A percentile compares a stretch with the other conserved stretches of the same genome.
phyloP scores from a whole-genome alignment of 2,888 invertebrate species.

The Craniophora ligustri region DNA sequence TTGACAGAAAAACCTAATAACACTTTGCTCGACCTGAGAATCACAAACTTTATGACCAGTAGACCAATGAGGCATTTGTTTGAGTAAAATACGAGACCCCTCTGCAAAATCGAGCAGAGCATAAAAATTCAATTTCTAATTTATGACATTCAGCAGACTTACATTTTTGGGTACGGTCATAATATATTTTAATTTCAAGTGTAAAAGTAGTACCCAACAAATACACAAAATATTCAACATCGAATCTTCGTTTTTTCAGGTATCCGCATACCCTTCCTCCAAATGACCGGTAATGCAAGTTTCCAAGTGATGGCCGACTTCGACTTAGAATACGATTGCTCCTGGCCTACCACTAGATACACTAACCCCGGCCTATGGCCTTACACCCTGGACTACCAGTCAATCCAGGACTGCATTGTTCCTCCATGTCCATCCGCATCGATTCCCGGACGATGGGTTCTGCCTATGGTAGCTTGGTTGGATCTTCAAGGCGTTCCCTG shows the following conservation, averaged over 20 bases:
- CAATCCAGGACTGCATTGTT: conserved; percentile 88
- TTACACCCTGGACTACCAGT: conserved; percentile 90
- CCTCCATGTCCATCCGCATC: conserved; percentile 88
- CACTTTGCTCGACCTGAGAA: background rate
- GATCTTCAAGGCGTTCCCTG: conserved; percentile 84
- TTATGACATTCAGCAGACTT: too few species aligned
- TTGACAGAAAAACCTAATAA: too few species aligned
- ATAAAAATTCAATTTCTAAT: too few species aligned
- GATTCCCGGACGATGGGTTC: conserved; percentile 90
- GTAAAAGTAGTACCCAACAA: too few species aligned
- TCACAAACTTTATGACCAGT: too few species aligned
- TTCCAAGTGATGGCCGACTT: conserved; percentile 86
- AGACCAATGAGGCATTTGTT: too few species aligned
- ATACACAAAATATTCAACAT: too few species aligned
- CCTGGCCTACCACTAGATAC: conserved; percentile 86
- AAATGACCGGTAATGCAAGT: conserved; percentile 87
- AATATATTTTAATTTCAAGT: too few species aligned
- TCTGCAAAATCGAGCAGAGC: too few species aligned
- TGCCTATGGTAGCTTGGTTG: conserved; percentile 89
- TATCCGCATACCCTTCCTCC: conserved; percentile 87
- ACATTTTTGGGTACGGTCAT: too few species aligned
- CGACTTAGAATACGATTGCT: conserved; percentile 89
- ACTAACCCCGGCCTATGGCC: conserved; percentile 89
- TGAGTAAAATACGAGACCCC: too few species aligned
- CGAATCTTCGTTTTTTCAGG: conserved; percentile 74